Evolutionary conservation across 2,888 invertebrate genomes (phyloP), one percentile per base, ranked within the genome.

Genomic region (Folsomia manolachei): DNA sequence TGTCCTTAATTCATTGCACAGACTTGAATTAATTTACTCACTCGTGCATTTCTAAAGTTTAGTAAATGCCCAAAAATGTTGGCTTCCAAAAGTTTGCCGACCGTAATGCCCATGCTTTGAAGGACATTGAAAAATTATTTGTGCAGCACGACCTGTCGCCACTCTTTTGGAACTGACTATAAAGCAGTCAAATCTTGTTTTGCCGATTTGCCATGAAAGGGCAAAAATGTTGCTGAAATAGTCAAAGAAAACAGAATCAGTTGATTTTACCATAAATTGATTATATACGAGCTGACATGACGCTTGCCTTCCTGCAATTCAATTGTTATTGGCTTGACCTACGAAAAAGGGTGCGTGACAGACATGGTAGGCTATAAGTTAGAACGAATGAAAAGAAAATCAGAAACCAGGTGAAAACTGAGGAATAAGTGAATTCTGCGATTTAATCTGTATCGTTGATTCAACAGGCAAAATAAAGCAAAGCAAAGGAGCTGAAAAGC

Each of bases 341-440:
- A n/a, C n/a, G n/a, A n/a, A 56, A 56, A 56, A 19, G 56, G 51
- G 18, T 51, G 51, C 51, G 18, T 51, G 9, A 51, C 9, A 56
- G 7, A 19, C 21, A 56, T 14, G 7, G 56, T 56, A 14, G 65
- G 19, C 23, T 51, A 66, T 66, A 66, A 66, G 63, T 63, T 27
- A 63, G 53, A 53, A 25, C n/a, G 56, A 65, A 60, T n/a, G n/a
- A n/a, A n/a, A n/a, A n/a, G n/a, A 27, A 26, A 60, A 27, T 53
- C 21, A 52, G 23, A 23, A 68, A 68, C 27, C 60, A 68, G 69
- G 69, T 69, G 62, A 61, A 23, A 62, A 23, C 18, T 14, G 62
- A 9, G 14, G 51, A 66, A 66, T 27, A 66, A 52, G 65, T 66
- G 65, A 27, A 66, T 66, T 39, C 52, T 66, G 52, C 52, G 52